phyloP scores from a whole-genome alignment of 2,797 vertebrate species.

The Mareca strepera region DNA sequence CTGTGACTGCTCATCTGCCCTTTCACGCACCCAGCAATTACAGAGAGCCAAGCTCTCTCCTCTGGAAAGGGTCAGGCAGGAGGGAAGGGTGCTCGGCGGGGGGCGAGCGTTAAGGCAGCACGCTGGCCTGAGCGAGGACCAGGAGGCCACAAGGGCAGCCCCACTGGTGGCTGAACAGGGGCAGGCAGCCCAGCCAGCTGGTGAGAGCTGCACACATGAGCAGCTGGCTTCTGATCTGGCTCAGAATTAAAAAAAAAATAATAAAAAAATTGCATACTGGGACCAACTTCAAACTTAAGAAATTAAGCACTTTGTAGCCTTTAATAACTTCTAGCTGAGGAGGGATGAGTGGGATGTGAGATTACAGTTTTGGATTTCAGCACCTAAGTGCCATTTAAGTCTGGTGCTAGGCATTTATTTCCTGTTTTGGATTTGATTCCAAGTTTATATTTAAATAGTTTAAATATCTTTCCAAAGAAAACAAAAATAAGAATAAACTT shows the following conservation, averaged over 20 bases:
- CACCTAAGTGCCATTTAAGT: neutral
- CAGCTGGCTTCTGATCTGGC: neutral
- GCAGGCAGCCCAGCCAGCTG: neutral
- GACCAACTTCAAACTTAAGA: neutral
- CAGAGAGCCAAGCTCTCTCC: neutral
- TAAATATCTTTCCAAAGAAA: neutral
- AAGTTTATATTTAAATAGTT: neutral
- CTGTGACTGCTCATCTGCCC: neutral
- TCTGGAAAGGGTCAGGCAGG: neutral
- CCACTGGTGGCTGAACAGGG: neutral
- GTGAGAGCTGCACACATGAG: neutral
- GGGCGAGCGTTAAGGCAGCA: fast-evolving
- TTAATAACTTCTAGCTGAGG: neutral
- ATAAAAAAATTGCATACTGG: neutral
- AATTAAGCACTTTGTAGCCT: neutral
- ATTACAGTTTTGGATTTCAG: neutral
- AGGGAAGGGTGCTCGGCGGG: fast-evolving
- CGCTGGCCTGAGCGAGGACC: neutral
- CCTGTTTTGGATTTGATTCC: neutral
- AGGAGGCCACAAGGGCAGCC: neutral
- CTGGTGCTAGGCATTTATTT: neutral
- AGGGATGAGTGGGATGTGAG: neutral
- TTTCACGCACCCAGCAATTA: neutral
- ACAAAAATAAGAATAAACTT: neutral
- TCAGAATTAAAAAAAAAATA: neutral